Percentiles rank a stretch among this genome's conserved stretches.
Evolutionary conservation across 2,113 vertebrate species (phyloP).

Genomic region (Narcine bancroftii): DNA sequence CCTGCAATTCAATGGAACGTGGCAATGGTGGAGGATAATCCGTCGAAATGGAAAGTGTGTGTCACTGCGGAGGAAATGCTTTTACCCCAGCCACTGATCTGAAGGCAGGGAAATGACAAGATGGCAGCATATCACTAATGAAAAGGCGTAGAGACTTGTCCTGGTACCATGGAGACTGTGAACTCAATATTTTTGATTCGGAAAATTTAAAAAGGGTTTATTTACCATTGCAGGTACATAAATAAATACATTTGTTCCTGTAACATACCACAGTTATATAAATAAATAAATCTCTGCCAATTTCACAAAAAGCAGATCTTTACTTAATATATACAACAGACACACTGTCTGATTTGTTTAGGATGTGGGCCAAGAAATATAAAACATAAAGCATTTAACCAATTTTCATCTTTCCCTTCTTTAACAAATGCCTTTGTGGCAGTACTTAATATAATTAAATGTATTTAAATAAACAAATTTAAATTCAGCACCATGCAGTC

Average conservation of each 20-base stretch:
- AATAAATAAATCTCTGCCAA: not conserved
- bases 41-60: too few relatives aligned
- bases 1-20: too few relatives aligned
- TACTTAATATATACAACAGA: not conserved
- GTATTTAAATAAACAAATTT: not conserved
- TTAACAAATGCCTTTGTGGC: not conserved
- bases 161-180: not conserved
- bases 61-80: too few relatives aligned
- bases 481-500: not conserved
- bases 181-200: not conserved
- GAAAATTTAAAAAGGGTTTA: not conserved
- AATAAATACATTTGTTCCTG: not conserved
- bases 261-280: not conserved
- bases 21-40: too few relatives aligned
- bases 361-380: not conserved
- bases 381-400: not conserved
- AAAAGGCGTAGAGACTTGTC: not conserved
- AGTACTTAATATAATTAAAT: not conserved
- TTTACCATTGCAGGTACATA: not conserved
- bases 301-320: not conserved
- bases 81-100: too few relatives aligned
- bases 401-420: constrained; percentile 14
- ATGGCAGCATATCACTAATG: not conserved
- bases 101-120: too few relatives aligned
- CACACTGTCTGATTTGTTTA: not conserved